Conservation (phyloP, 2,888 invertebrate genomes). For the Cremastinae sp. region DNA sequence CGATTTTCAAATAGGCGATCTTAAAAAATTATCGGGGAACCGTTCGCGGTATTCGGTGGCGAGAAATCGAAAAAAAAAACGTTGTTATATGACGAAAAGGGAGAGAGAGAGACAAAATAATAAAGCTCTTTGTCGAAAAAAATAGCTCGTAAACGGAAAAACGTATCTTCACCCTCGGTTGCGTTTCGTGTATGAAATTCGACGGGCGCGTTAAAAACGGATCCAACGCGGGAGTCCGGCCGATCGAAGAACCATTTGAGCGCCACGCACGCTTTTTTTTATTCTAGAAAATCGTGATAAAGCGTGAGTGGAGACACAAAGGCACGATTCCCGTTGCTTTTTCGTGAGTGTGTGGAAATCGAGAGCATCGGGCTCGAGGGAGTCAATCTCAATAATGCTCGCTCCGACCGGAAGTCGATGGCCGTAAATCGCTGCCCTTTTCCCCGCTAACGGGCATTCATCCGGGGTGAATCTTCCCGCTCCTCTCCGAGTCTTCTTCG, state of each 20-base stretch:
- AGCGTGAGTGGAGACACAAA: conserved; percentile 11
- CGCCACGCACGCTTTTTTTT: conserved; percentile 44
- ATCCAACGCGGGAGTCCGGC: conserved; percentile 18
- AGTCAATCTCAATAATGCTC: conserved; percentile 79
- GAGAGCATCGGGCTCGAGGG: conserved; percentile 65
- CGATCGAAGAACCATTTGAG: conserved; percentile 72
- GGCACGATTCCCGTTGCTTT: background rate
- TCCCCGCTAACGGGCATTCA: conserved; percentile 38
- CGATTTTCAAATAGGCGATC: too few species aligned
- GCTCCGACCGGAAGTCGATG: conserved; percentile 74
- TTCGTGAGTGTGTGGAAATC: conserved; percentile 3
- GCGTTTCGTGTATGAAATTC: conserved; percentile 5
- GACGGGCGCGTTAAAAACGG: conserved; percentile 6
- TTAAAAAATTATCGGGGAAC: background rate
- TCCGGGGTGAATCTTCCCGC: conserved; percentile 46
- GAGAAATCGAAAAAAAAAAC: conserved; percentile 15
- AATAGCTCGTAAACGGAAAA: conserved; percentile 32
- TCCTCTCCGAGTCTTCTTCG: conserved; percentile 30
- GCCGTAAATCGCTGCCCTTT: conserved; percentile 74
- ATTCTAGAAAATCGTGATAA: conserved; percentile 44
- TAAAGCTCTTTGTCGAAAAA: conserved; percentile 1
- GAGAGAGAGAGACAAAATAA: conserved; percentile 11
- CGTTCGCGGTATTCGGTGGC: background rate
- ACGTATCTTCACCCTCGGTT: conserved; percentile 44
- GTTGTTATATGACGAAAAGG: conserved; percentile 4